A percentile compares a stretch with the other conserved stretches of the same genome.
These are phyloP conservation scores for Melinaea menophilus DNA, from an alignment of 2,888 invertebrate species.

Conservation along the genomic window DNA sequence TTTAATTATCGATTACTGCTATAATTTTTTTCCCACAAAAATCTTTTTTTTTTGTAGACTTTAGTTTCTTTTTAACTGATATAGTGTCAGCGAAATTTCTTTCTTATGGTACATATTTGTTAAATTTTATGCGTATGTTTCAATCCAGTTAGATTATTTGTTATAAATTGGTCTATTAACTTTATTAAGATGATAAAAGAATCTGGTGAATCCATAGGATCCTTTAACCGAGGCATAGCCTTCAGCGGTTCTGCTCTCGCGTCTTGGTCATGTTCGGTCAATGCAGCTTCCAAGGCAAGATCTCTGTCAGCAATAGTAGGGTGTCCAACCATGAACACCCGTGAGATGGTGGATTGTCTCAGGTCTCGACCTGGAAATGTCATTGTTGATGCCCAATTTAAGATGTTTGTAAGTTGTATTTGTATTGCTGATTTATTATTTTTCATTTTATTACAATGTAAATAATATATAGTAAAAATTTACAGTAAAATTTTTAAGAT, in stretches of 20 bases:
- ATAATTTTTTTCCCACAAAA: too few species aligned
- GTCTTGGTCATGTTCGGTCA: conserved; percentile 78
- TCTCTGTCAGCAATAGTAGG: conserved; percentile 79
- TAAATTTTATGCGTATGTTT: too few species aligned
- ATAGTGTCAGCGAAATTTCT: too few species aligned
- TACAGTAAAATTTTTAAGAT: background rate
- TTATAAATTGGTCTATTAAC: too few species aligned
- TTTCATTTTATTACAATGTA: background rate
- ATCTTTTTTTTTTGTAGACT: too few species aligned
- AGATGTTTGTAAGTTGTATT: conserved; percentile 75
- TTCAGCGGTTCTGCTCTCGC: conserved; percentile 83
- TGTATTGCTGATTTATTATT: conserved; percentile 3
- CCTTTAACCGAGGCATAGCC: conserved; percentile 81
- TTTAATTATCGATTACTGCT: too few species aligned
- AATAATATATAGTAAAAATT: too few species aligned
- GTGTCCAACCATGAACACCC: conserved; percentile 75
- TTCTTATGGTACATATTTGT: too few species aligned
- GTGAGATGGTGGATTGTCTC: conserved; percentile 81
- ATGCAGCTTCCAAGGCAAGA: conserved; percentile 78
- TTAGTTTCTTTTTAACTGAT: too few species aligned
- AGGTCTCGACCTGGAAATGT: conserved; percentile 78
- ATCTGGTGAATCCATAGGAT: conserved; percentile 48
- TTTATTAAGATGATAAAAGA: too few species aligned
- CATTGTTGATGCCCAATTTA: conserved; percentile 76
- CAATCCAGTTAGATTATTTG: too few species aligned